phyloP scores from a whole-genome alignment of 37 sponge, comb jelly and placozoan genomes.

The Petrosia ficiformis region DNA sequence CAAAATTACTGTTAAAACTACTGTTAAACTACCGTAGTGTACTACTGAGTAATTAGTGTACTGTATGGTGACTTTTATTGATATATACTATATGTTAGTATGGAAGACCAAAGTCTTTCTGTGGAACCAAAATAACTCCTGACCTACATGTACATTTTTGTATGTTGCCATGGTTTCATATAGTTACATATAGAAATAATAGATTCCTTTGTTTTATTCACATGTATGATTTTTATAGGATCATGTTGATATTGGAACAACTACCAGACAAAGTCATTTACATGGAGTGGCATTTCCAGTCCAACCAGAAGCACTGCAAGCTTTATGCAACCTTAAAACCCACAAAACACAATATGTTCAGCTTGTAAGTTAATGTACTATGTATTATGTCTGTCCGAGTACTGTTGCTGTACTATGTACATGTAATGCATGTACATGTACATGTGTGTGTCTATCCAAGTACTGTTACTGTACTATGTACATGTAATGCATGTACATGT shows the following conservation, averaged over 20 bases:
- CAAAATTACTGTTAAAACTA: too few species aligned
- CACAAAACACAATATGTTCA: slow-evolving; percentile 47
- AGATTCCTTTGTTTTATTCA: background rate
- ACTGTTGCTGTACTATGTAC: background rate
- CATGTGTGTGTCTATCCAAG: too few species aligned
- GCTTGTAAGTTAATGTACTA: slow-evolving; percentile 51
- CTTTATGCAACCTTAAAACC: slow-evolving; percentile 35
- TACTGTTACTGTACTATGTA: too few species aligned
- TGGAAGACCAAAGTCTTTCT: too few species aligned
- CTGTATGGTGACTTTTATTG: too few species aligned
- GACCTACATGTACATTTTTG: background rate
- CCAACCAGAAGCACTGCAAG: slow-evolving; percentile 37
- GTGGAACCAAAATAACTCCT: too few species aligned
- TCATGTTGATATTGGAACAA: slow-evolving; percentile 62
- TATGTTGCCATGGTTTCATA: background rate
- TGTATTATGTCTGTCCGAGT: slow-evolving; percentile 15
- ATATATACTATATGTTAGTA: too few species aligned
- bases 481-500: too few species aligned
- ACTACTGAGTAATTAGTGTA: too few species aligned
- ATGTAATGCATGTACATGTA: too few species aligned
- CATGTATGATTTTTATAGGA: slow-evolving; percentile 33
- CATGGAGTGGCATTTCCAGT: slow-evolving; percentile 85
- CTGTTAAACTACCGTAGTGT: too few species aligned
- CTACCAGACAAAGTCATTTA: slow-evolving; percentile 72
- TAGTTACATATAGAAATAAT: too few species aligned